phyloP scores from a whole-genome alignment of 2,888 invertebrate genomes.

The Nysson spinosus region DNA sequence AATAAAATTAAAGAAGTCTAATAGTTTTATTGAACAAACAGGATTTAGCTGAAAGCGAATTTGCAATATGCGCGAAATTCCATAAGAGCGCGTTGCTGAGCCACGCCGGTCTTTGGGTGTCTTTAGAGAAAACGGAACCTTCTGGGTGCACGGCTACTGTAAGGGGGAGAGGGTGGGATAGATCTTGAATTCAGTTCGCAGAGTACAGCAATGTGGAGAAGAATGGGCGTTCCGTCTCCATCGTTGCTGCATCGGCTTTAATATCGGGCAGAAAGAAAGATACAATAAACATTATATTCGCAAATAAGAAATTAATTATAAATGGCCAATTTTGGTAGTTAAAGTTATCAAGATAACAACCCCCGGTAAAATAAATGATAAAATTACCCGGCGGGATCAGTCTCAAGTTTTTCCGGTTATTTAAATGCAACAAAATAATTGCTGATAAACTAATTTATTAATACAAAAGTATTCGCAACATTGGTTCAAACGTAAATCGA shows the following conservation, averaged over 20 bases:
- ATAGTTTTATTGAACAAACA: no score
- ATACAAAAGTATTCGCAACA: constrained; percentile 13
- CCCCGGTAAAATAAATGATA: constrained; percentile 41
- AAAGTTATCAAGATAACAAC: constrained; percentile 21
- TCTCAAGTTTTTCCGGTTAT: constrained; percentile 8
- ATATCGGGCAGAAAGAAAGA: constrained; percentile 17
- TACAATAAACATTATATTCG: constrained; percentile 18
- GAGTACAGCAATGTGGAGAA: constrained; percentile 57
- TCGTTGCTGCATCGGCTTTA: constrained; percentile 44
- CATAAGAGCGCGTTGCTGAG: constrained; percentile 40
- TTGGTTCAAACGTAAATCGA: constrained; percentile 1
- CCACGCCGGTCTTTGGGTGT: constrained; percentile 39
- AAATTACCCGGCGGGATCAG: constrained; percentile 32
- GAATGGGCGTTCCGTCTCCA: constrained; percentile 61
- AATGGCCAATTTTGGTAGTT: constrained; percentile 41
- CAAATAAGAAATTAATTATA: constrained; percentile 32
- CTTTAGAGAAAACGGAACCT: constrained; percentile 30
- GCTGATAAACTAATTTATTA: constrained; percentile 27
- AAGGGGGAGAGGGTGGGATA: constrained; percentile 37
- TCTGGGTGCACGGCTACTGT: no score
- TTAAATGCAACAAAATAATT: constrained; percentile 27
- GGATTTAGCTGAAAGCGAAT: no score
- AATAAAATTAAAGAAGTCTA: no score
- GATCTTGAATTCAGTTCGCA: constrained; percentile 65
- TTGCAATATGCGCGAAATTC: constrained; percentile 16